Base-by-base conservation (phyloP, 2,113 vertebrate genomes). In the human (Homo sapiens) region DNA sequence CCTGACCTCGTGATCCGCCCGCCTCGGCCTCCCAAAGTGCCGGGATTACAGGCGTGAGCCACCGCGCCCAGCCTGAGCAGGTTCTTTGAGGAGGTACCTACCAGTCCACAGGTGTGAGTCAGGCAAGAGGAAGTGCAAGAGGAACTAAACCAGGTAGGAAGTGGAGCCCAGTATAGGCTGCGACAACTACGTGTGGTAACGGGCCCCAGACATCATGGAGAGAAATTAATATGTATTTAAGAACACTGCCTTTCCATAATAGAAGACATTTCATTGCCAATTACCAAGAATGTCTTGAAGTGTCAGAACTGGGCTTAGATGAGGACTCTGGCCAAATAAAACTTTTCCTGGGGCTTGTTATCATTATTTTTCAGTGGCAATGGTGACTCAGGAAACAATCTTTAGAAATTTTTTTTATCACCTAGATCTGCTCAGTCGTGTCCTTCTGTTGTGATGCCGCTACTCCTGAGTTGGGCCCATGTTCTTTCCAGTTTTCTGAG, bases 351-450 rank as follows among this genome's bases (percentile, higher is more conserved):
- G 79, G 61, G 40, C 81, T 94, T 91, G 22, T 88, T 88, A 72
- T 76, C 76, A 68, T 52, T 68, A 85, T 78, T 91, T 95, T 95
- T 93, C n/a, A 79, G 85, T 61, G 85, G 84, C 52, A 85, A 93
- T 59, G 59, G 85, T 76, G 68, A 95, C 40, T 92, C 68, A 93
- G 59, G 89, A 93, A 90, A 70, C 13, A 59, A 57, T 27, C 52
- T 75, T 86, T 93, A 50, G 89, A 95, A 85, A 85, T 96, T 22
- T 9, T 78, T 89, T 89, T 94, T 76, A 90, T 94, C 70, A 82
- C 59, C 57, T 78, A 61, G n/a, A 68, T 93, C 45, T 57, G n/a
- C 96, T 83, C 75, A 16, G 55, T 35, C 52, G 38, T 17, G 52
- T 50, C 14, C 9, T 61, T 81, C 13, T 48, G 25, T 12, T n/a